These are phyloP conservation scores for Galagoides demidoff DNA, from an alignment of 2,797 vertebrate species.

Conservation along the genomic window DNA sequence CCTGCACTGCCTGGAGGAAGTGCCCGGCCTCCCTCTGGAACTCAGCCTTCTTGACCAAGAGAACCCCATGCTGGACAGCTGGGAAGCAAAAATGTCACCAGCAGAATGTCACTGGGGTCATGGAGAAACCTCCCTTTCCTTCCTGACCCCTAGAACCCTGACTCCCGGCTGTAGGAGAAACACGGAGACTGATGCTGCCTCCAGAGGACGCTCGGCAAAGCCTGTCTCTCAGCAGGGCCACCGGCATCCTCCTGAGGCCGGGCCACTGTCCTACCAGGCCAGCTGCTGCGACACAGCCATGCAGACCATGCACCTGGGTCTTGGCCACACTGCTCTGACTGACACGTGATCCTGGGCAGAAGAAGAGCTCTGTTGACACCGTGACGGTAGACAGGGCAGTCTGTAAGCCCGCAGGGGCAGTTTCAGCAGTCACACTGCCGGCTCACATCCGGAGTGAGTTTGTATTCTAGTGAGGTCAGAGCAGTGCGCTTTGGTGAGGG, in stretches of 20 bases:
- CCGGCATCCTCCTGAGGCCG: accelerated
- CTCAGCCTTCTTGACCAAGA: not conserved
- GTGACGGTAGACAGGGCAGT: accelerated
- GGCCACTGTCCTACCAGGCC: accelerated
- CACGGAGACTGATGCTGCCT: too few species aligned
- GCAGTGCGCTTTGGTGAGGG: accelerated
- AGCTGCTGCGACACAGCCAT: not conserved
- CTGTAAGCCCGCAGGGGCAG: not conserved
- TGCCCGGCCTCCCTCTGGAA: not conserved
- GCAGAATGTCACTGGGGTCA: not conserved
- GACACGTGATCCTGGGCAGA: too few species aligned
- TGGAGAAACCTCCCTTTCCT: not conserved
- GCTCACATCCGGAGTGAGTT: accelerated
- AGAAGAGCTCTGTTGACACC: too few species aligned
- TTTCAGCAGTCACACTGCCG: accelerated
- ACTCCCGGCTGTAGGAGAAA: too few species aligned
- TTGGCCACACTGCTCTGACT: not conserved
- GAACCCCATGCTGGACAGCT: not conserved
- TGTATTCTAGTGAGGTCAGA: not conserved
- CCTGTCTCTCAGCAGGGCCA: not conserved
- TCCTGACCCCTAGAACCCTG: not conserved
- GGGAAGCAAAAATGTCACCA: not conserved
- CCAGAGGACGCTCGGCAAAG: not conserved
- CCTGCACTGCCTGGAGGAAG: accelerated
- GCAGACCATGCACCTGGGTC: too few species aligned